phyloP scores from a whole-genome alignment of 2,888 invertebrate species.

The Tetrapedia diversipes region DNA sequence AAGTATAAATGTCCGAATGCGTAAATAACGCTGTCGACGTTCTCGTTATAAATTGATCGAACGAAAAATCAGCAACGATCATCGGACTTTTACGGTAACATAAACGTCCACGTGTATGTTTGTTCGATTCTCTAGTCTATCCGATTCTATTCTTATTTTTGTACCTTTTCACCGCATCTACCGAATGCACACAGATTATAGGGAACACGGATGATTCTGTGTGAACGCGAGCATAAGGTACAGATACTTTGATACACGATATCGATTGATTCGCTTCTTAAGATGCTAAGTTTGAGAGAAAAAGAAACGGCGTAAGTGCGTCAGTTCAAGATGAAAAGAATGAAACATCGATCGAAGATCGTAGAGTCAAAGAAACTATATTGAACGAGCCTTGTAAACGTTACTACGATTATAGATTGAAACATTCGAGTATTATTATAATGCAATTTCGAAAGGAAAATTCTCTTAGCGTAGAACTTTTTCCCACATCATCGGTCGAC shows the following conservation, averaged over 20 bases:
- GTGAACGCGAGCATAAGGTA: slow-evolving; percentile 5
- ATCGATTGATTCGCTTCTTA: slow-evolving; percentile 23
- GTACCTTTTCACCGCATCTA: slow-evolving; percentile 70
- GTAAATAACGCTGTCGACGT: not conserved
- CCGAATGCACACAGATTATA: slow-evolving; percentile 27
- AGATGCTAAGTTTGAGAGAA: slow-evolving; percentile 6
- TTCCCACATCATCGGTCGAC: slow-evolving; percentile 26
- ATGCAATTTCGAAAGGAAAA: slow-evolving; percentile 4
- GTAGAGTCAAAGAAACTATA: not conserved
- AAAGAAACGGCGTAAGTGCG: too few relatives aligned
- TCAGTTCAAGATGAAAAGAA: not conserved
- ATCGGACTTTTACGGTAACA: slow-evolving; percentile 26
- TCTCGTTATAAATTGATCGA: not conserved
- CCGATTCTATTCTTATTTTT: slow-evolving; percentile 71
- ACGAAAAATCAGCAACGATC: not conserved
- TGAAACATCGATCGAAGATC: not conserved
- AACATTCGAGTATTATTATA: slow-evolving; percentile 10
- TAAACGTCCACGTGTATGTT: slow-evolving; percentile 18
- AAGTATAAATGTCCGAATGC: slow-evolving; percentile 10
- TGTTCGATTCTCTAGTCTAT: slow-evolving; percentile 50
- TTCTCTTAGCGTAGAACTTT: slow-evolving; percentile 21
- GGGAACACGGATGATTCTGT: slow-evolving; percentile 21
- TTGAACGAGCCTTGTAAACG: slow-evolving; percentile 18
- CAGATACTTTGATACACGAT: slow-evolving; percentile 1
- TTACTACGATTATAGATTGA: slow-evolving; percentile 1